A percentile compares a stretch with the other conserved stretches of the same genome.
phyloP scores from a whole-genome alignment of 2,888 invertebrate genomes.

The Coleophora deauratella region DNA sequence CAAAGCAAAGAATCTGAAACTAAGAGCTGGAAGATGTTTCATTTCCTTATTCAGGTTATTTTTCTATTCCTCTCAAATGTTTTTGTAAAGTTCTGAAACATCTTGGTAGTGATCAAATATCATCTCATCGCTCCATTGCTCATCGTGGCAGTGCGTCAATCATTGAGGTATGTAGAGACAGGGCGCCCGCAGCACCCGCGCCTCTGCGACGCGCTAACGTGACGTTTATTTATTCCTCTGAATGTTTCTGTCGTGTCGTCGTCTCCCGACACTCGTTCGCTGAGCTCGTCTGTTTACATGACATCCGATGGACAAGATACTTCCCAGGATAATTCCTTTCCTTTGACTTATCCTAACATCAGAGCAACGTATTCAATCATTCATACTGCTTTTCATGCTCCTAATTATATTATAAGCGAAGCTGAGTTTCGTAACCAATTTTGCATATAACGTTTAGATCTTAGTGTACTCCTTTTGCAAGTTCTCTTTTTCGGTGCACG shows the following conservation, averaged over 20 bases:
- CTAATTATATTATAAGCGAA: too few species aligned
- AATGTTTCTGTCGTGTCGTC: slow-evolving; percentile 54
- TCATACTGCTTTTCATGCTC: neutral
- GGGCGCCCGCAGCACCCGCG: slow-evolving; percentile 3
- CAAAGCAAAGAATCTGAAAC: too few species aligned
- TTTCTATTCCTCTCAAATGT: slow-evolving; percentile 14
- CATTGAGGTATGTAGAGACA: slow-evolving; percentile 43
- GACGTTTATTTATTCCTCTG: slow-evolving; percentile 66
- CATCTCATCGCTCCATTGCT: slow-evolving; percentile 30
- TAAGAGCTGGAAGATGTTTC: too few species aligned
- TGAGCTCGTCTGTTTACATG: slow-evolving; percentile 46
- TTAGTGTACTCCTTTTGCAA: neutral
- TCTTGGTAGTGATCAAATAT: too few species aligned
- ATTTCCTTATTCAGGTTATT: too few species aligned
- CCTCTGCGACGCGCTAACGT: slow-evolving; percentile 38
- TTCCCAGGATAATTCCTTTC: slow-evolving; percentile 15
- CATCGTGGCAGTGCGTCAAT: slow-evolving; percentile 52
- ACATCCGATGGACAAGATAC: slow-evolving; percentile 26
- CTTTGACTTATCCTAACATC: neutral
- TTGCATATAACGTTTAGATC: too few species aligned
- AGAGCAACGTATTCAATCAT: neutral
- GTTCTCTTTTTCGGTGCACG: slow-evolving; percentile 15
- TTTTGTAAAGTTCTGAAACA: neutral
- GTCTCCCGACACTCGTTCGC: slow-evolving; percentile 27
- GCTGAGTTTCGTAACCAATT: too few species aligned